Conservation (phyloP, 1,140 invertebrate species). For the Apocrypta bakeri region DNA sequence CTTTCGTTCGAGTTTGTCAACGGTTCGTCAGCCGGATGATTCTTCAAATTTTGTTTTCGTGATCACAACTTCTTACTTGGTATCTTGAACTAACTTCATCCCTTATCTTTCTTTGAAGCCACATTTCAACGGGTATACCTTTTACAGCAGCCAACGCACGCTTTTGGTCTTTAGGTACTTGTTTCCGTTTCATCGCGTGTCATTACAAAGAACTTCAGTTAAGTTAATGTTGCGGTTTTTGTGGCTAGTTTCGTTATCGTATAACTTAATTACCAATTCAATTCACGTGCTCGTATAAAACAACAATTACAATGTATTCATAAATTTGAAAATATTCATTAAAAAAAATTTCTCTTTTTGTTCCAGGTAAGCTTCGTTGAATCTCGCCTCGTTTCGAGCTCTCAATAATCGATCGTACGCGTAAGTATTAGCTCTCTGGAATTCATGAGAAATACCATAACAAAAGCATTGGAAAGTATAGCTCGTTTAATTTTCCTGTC, state of each 20-base stretch:
- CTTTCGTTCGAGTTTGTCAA: not conserved
- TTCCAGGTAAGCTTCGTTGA: not conserved
- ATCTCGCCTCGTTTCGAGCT: not conserved
- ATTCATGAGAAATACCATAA: too few species aligned
- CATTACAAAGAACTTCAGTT: too few species aligned
- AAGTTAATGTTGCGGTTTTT: too few species aligned
- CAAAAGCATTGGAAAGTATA: too few species aligned
- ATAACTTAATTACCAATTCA: too few species aligned
- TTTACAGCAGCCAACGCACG: too few species aligned
- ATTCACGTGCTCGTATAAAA: too few species aligned
- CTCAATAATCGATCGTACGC: not conserved
- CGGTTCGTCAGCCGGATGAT: not conserved
- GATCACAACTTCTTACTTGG: not conserved
- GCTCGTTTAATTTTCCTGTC: not conserved
- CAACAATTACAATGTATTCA: too few species aligned
- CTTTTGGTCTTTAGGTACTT: not conserved
- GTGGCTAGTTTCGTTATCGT: too few species aligned
- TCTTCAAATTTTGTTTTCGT: not conserved
- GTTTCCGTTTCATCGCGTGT: too few species aligned
- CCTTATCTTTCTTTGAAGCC: not conserved
- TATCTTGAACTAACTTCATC: not conserved
- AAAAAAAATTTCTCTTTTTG: not conserved
- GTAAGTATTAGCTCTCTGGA: too few species aligned
- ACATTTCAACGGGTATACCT: not conserved
- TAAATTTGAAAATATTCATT: too few species aligned